Percentiles rank a stretch among this genome's conserved stretches.
Conservation (phyloP, 1,140 invertebrate species). For the Mercenaria mercenaria region DNA sequence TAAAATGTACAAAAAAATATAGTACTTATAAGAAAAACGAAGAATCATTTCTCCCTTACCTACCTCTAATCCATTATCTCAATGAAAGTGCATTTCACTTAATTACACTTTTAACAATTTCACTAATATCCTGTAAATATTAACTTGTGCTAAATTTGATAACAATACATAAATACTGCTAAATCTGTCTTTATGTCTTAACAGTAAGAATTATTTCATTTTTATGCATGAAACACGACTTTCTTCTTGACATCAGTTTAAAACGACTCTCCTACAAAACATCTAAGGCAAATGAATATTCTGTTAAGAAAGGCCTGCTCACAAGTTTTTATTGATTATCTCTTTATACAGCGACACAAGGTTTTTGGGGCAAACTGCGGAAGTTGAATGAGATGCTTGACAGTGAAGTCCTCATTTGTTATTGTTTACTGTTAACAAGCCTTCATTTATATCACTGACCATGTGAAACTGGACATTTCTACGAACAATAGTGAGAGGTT, state of each 20-base stretch:
- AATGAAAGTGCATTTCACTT: no score
- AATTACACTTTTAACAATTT: no score
- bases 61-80: no score
- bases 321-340: slow-evolving; percentile 26
- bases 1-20: no score
- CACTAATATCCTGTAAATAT: no score
- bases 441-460: neutral
- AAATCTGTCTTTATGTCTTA: no score
- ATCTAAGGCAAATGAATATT: slow-evolving; percentile 11
- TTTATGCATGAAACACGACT: neutral
- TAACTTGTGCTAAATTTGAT: no score
- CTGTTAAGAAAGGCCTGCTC: neutral
- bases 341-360: slow-evolving; percentile 4
- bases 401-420: neutral
- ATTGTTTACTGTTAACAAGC: neutral
- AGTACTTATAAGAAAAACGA: no score
- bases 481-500: neutral
- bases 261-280: neutral
- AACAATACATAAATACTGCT: no score
- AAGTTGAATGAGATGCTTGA: neutral
- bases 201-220: neutral
- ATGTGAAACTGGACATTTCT: neutral
- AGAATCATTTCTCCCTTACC: no score
- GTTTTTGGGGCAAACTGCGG: slow-evolving; percentile 12
- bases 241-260: neutral